Percentiles rank a stretch among this genome's conserved stretches.
Evolutionary conservation across 2,113 vertebrate species (phyloP).

Genomic region (Sebastes schlegelii): DNA sequence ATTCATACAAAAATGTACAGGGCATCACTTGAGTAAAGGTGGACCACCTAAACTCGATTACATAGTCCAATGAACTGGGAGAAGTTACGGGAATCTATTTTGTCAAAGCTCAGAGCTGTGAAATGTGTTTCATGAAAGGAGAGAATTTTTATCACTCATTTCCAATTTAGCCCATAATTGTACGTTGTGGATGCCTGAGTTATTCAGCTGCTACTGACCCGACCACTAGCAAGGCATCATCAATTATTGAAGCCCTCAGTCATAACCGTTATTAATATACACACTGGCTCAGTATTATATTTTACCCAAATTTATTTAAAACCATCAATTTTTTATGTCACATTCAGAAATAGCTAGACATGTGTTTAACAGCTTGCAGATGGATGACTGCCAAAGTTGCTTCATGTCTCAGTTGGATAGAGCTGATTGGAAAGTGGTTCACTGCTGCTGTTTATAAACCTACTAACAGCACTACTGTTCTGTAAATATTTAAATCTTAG

Average conservation of each 20-base stretch:
- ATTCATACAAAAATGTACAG: conserved; percentile 29
- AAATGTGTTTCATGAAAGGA: conserved; percentile 52
- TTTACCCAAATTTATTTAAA: conserved; percentile 50
- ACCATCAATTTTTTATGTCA: conserved; percentile 42
- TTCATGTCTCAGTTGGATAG: conserved; percentile 52
- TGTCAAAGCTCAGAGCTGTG: conserved; percentile 54
- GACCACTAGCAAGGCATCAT: conserved; percentile 14
- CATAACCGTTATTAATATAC: conserved; percentile 44
- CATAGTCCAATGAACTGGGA: conserved; percentile 55
- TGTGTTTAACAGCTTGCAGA: conserved; percentile 53
- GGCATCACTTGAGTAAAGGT: conserved; percentile 37
- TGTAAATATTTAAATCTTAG: conserved; percentile 9
- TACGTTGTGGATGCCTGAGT: conserved; percentile 12
- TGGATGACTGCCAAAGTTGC: conserved; percentile 50
- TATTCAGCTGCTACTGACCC: conserved; percentile 40
- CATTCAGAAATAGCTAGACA: conserved; percentile 44
- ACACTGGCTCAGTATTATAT: conserved; percentile 22
- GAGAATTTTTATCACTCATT: conserved; percentile 46
- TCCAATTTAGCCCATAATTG: conserved; percentile 42
- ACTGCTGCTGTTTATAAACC: conserved; percentile 29
- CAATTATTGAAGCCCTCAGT: conserved; percentile 50
- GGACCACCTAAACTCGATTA: conserved; percentile 50
- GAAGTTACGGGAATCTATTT: conserved; percentile 51
- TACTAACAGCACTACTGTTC: conserved; percentile 2
- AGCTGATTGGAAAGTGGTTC: conserved; percentile 54